Conservation (phyloP, 2,888 invertebrate genomes). For the Pecten maximus region DNA sequence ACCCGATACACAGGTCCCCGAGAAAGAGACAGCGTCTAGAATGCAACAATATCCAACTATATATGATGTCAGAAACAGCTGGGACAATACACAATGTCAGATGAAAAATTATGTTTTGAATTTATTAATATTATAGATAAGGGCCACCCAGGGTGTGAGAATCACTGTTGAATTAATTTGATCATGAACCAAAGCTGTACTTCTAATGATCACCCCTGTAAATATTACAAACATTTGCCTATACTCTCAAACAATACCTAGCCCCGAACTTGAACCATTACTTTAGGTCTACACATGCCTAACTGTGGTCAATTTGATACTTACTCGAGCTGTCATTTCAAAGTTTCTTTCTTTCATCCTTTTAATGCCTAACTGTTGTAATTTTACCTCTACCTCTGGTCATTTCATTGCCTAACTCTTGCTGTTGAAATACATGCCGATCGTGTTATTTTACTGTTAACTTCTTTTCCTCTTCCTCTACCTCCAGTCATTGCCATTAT, state of each 20-base stretch:
- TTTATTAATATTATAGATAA: not conserved
- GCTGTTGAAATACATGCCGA: no score
- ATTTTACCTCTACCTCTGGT: not conserved
- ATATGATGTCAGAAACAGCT: not conserved
- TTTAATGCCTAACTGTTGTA: not conserved
- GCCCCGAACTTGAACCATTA: no score
- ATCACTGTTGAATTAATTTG: not conserved
- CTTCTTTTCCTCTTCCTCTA: no score
- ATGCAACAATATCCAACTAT: not conserved
- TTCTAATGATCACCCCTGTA: no score
- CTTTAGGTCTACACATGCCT: no score
- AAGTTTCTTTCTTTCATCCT: not conserved
- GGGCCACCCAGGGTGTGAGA: not conserved
- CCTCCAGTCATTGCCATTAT: no score
- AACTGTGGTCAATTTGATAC: no score
- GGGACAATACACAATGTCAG: not conserved
- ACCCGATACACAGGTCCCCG: not conserved
- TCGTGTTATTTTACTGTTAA: no score
- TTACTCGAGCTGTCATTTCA: no score
- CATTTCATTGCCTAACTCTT: not conserved
- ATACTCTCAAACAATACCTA: no score
- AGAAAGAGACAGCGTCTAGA: not conserved
- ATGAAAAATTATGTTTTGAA: not conserved
- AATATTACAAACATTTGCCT: no score
- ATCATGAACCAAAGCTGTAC: no score